phyloP scores from a whole-genome alignment of 2,113 vertebrate species.

The Lasiurus cinereus region DNA sequence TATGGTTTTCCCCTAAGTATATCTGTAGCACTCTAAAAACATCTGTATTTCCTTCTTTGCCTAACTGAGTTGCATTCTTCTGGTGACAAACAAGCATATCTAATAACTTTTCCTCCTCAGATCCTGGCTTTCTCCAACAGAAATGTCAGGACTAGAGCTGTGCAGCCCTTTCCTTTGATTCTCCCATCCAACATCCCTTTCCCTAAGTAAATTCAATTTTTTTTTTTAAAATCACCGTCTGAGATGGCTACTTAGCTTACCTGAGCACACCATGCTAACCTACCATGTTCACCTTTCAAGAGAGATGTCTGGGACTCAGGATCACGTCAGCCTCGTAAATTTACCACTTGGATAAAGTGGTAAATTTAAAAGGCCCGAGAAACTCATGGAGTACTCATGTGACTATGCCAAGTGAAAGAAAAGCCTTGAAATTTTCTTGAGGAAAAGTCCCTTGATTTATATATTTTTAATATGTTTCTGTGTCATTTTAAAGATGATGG shows the following conservation, averaged over 20 bases:
- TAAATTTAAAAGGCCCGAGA: not conserved
- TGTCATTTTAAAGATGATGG: conserved; percentile 15
- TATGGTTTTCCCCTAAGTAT: not conserved
- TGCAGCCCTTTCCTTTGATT: too few relatives aligned
- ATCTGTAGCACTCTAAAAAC: not conserved
- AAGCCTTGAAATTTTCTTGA: not conserved
- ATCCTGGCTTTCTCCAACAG: not conserved
- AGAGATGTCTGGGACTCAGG: not conserved
- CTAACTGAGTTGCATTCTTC: not conserved
- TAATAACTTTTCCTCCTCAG: not conserved
- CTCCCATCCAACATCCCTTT: too few relatives aligned
- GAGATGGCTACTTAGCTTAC: too few relatives aligned
- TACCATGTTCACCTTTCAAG: too few relatives aligned
- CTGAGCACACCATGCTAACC: too few relatives aligned
- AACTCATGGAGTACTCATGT: not conserved
- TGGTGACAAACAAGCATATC: not conserved
- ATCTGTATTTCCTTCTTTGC: not conserved
- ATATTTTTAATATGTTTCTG: not conserved
- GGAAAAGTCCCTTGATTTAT: not conserved
- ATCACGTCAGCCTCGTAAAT: not conserved
- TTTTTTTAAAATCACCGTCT: too few relatives aligned
- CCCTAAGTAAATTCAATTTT: too few relatives aligned
- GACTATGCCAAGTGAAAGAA: not conserved
- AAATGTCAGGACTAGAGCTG: too few relatives aligned
- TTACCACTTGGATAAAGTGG: not conserved